Percentiles rank a stretch among this genome's conserved stretches.
Conservation (phyloP, 37 sponge, comb jelly and placozoan species). For the Beroe forskalii region DNA sequence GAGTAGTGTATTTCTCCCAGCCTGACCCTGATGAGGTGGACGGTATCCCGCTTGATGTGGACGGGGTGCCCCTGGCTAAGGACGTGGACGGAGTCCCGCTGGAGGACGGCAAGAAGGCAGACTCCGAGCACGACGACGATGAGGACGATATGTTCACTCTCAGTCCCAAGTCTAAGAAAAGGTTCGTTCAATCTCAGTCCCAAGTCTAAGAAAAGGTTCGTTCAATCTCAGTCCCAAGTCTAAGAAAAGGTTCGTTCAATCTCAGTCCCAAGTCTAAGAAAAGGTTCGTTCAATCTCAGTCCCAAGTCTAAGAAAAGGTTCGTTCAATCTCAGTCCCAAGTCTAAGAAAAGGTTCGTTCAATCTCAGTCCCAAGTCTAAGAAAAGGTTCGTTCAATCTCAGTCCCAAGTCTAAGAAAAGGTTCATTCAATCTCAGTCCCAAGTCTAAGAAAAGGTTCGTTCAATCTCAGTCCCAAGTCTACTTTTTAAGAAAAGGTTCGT, state of each 20-base stretch:
- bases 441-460: too few species aligned
- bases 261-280: not conserved
- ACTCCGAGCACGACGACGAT: not conserved
- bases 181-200: too few species aligned
- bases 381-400: not conserved
- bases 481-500: too few species aligned
- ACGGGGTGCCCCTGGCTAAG: constrained; percentile 57
- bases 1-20: too few species aligned
- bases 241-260: too few species aligned
- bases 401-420: not conserved
- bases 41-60: constrained; percentile 54
- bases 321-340: not conserved
- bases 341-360: too few species aligned
- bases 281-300: too few species aligned
- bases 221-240: too few species aligned
- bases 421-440: too few species aligned
- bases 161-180: not conserved
- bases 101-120: not conserved
- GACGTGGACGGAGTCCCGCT: constrained; percentile 53
- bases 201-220: not conserved
- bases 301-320: too few species aligned
- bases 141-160: constrained; percentile 37
- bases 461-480: not conserved
- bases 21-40: constrained; percentile 46
- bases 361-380: too few species aligned